A percentile compares a stretch with the other conserved stretches of the same genome.
phyloP scores from a whole-genome alignment of 1,140 invertebrate genomes.

The Agrilus planipennis region DNA sequence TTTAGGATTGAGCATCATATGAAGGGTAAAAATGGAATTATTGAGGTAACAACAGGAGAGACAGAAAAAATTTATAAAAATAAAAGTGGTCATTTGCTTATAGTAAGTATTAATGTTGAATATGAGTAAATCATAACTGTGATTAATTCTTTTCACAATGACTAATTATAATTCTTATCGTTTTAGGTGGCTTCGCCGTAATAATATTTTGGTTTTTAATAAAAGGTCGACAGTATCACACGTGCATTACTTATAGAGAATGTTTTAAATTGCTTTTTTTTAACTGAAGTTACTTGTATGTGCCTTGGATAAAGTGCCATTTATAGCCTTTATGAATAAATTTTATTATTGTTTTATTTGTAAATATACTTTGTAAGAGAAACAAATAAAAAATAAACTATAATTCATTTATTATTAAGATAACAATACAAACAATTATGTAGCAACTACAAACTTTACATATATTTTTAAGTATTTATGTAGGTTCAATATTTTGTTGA shows the following conservation, averaged over 20 bases:
- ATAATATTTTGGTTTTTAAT: no score
- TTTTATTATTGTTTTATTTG: background rate
- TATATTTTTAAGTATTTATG: background rate
- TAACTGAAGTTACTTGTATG: no score
- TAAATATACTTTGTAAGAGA: background rate
- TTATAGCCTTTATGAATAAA: no score
- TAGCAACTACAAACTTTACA: background rate
- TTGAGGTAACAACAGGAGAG: constrained; percentile 58
- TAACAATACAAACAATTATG: background rate
- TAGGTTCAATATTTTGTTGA: background rate
- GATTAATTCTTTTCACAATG: no score
- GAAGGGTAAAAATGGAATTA: constrained; percentile 68
- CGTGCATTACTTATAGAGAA: no score
- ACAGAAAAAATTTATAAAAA: constrained; percentile 58
- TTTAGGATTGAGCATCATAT: constrained; percentile 68
- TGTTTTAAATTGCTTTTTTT: no score
- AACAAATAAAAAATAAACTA: background rate
- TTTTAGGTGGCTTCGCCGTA: constrained; percentile 31
- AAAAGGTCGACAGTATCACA: no score
- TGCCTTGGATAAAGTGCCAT: no score
- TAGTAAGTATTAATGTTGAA: constrained; percentile 53
- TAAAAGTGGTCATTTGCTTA: constrained; percentile 72
- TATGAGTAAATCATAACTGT: no score
- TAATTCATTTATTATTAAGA: background rate
- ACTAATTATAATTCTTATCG: constrained; percentile 5